Base-by-base conservation (phyloP, 2,113 vertebrate genomes). In the Hucho hucho region DNA sequence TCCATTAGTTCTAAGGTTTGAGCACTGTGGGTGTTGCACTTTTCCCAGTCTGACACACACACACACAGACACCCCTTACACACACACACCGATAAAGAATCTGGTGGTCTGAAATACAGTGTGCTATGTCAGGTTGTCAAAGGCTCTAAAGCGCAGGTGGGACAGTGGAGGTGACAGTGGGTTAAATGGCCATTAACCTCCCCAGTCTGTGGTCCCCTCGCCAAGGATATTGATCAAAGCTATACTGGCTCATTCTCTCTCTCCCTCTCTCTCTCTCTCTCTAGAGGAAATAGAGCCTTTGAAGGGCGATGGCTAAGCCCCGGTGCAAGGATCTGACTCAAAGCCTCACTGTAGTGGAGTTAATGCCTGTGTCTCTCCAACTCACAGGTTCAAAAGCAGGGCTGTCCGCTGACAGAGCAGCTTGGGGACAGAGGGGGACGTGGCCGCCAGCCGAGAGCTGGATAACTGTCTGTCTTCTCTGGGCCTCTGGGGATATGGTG, bases 131-230 rank as follows among this genome's bases (percentile, higher is more conserved):
- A 80, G 73, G 58, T 84, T 85, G 84, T 86, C 79, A 79, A 80
- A 84, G 84, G 81, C 70, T 74, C 83, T 86, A 83, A 70, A 58
- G 70, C 76, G 37, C 70, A 80, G 82, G n/a, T 24, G 13, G 78
- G 78, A 86, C 86, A 76, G 75, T 46, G 70, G 79, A 79, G 79
- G 87, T 78, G 84, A 87, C 86, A 49, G 70, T 2, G 75, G 90
- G 89, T 91, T 91, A 92, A 92, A 86, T 87, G 83, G 75, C 86
- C 88, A 86, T 89, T 87, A 90, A 86, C 88, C 87, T 84, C 77
- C 71, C n/a, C 13, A 56, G 79, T 83, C 84, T 82, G 81, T 81
- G 72, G 81, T 76, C 75, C 83, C 79, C 83, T 73, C 79, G 73
- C 61, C 16, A 16, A 70, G 80, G 80, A 87, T 86, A 90, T 87